phyloP scores from a whole-genome alignment of 2,797 vertebrate genomes.

The Momotus momota region DNA sequence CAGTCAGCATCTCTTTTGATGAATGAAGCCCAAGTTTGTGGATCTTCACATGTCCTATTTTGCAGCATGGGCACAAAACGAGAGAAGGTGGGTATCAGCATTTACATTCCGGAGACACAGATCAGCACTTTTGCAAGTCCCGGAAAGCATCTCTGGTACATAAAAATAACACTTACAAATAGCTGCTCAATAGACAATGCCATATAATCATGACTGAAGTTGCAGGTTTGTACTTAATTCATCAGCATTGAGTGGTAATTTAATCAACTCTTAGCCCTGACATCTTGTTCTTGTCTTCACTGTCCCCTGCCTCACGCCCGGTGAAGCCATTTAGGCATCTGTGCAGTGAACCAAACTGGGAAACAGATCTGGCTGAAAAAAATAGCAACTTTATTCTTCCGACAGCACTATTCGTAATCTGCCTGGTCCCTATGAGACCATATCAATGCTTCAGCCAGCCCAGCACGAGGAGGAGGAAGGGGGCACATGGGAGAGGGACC shows the following conservation, averaged over 20 bases:
- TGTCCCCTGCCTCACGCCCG: not conserved
- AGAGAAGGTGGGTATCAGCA: not conserved
- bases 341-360: rapidly evolving
- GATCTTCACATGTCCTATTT: not conserved
- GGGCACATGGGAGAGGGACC: not conserved
- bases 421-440: not conserved
- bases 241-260: not conserved
- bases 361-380: not conserved
- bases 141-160: not conserved
- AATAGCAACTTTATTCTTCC: not conserved
- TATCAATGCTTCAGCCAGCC: not conserved
- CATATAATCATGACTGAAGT: not conserved
- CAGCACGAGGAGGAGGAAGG: not conserved
- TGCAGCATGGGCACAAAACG: not conserved
- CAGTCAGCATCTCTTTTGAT: not conserved
- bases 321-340: not conserved
- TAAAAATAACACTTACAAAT: not conserved
- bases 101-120: not conserved
- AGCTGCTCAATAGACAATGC: not conserved
- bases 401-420: not conserved
- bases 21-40: not conserved
- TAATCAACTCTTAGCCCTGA: not conserved
- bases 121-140: not conserved
- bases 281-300: not conserved
- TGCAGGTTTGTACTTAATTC: not conserved